These are phyloP conservation scores for Drosophila bipectinata DNA, from an alignment of 1,140 invertebrate species.

Conservation along the genomic window DNA sequence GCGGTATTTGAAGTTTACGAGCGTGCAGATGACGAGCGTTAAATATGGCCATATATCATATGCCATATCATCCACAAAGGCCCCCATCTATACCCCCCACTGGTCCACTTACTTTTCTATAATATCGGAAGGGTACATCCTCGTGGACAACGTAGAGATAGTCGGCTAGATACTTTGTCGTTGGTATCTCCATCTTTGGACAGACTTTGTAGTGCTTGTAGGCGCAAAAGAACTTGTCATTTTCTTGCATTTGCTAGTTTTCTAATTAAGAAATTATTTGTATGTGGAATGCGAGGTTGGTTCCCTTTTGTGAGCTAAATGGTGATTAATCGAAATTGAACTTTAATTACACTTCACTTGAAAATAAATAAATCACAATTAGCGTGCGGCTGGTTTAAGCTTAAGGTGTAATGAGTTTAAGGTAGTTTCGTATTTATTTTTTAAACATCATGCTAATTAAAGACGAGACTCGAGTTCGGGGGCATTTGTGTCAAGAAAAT, in stretches of 20 bases:
- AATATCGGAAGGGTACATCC: conserved; percentile 83
- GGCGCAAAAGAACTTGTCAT: conserved; percentile 80
- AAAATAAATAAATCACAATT: conserved; percentile 38
- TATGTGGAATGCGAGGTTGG: conserved; percentile 16
- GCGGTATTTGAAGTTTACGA: conserved; percentile 41
- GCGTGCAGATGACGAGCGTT: conserved; percentile 44
- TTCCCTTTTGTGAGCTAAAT: conserved; percentile 19
- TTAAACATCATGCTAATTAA: conserved; percentile 45
- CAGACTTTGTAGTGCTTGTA: conserved; percentile 81
- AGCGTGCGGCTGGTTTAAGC: conserved; percentile 1
- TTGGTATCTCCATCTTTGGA: conserved; percentile 83
- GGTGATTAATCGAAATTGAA: background rate
- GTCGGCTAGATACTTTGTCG: conserved; percentile 83
- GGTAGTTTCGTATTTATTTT: conserved; percentile 34
- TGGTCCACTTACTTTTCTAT: conserved; percentile 79
- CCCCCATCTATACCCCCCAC: background rate
- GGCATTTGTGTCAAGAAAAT: conserved; percentile 56
- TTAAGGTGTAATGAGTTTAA: conserved; percentile 2
- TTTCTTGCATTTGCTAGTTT: conserved; percentile 81
- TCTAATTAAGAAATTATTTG: conserved; percentile 26
- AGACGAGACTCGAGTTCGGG: conserved; percentile 35
- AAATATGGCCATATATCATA: conserved; percentile 25
- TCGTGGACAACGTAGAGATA: conserved; percentile 83
- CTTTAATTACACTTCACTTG: conserved; percentile 34
- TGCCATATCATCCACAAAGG: conserved; percentile 53